These are phyloP conservation scores for Rynchops niger DNA, from an alignment of 2,113 vertebrate species.

Conservation along the genomic window DNA sequence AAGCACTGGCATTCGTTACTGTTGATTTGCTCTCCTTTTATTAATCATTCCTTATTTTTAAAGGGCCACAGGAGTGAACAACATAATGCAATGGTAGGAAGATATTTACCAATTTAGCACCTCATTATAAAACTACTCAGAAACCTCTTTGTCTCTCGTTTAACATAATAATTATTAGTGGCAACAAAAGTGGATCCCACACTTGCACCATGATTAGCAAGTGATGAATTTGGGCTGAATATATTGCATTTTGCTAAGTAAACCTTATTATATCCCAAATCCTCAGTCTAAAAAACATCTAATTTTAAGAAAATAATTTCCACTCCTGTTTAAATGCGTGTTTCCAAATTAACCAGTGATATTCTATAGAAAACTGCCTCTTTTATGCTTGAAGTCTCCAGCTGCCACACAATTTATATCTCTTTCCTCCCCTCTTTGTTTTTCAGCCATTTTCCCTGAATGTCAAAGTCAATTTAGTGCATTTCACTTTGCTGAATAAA, in stretches of 20 bases:
- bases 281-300: constrained; percentile 26
- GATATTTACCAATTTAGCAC: constrained; percentile 56
- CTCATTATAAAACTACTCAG: constrained; percentile 58
- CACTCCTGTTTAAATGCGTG: constrained; percentile 41
- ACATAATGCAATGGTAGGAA: constrained; percentile 21
- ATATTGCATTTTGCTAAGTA: constrained; percentile 49
- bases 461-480: constrained; percentile 96
- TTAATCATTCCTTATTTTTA: constrained; percentile 61
- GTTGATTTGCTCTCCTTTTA: constrained; percentile 47
- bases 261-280: constrained; percentile 38
- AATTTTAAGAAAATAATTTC: constrained; percentile 60
- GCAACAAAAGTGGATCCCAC: constrained; percentile 51
- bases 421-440: constrained; percentile 81
- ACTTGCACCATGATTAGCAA: constrained; percentile 48
- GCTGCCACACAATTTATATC: constrained; percentile 81
- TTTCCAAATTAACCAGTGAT: constrained; percentile 61
- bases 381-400: constrained; percentile 72
- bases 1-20: constrained; percentile 35
- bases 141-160: constrained; percentile 47
- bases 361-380: constrained; percentile 67
- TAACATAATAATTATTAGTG: constrained; percentile 68
- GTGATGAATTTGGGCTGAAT: constrained; percentile 36
- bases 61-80: constrained; percentile 39
- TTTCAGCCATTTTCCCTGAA: constrained; percentile 87
- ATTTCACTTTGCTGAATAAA: constrained; percentile 91